Percentiles rank a stretch among this genome's conserved stretches.
Evolutionary conservation across 2,888 invertebrate species (phyloP).

Genomic region (Pyrocoelia pectoralis): DNA sequence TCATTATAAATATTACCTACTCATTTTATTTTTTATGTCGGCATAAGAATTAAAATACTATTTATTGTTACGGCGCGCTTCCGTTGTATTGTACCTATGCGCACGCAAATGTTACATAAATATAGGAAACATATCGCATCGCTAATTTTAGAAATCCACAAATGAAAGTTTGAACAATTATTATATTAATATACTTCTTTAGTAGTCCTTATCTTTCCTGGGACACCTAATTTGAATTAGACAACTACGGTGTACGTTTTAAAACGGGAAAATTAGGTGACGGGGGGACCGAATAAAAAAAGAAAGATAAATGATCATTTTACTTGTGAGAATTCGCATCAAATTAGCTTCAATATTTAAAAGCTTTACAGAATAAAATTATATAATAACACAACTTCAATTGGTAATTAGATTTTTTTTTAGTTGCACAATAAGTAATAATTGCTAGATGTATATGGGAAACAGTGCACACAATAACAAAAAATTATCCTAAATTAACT

Average conservation of each 20-base stretch:
- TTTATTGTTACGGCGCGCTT: slow-evolving; percentile 48
- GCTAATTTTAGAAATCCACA: slow-evolving; percentile 46
- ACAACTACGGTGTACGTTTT: background rate
- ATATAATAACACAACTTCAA: slow-evolving; percentile 4
- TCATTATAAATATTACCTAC: slow-evolving; percentile 32
- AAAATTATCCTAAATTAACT: slow-evolving; percentile 24
- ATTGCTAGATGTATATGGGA: slow-evolving; percentile 16
- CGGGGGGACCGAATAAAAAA: background rate
- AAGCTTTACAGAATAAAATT: slow-evolving; percentile 11
- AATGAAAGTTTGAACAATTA: slow-evolving; percentile 35
- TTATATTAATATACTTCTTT: background rate
- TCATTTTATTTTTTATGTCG: slow-evolving; percentile 34
- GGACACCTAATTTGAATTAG: background rate
- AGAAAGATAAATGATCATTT: background rate
- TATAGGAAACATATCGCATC: slow-evolving; percentile 49
- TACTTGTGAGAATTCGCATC: slow-evolving; percentile 1
- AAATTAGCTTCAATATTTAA: slow-evolving; percentile 4
- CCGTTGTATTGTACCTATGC: slow-evolving; percentile 50
- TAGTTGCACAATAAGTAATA: slow-evolving; percentile 10
- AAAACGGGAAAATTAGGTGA: slow-evolving; percentile 1
- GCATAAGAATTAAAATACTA: slow-evolving; percentile 46
- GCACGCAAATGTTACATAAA: slow-evolving; percentile 52
- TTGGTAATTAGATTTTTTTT: slow-evolving; percentile 9
- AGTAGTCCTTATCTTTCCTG: no score
- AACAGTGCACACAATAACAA: slow-evolving; percentile 20